Evolutionary conservation across 2,888 invertebrate species (phyloP), one percentile per base, ranked within the genome.

Genomic region (Melanargia galathea): DNA sequence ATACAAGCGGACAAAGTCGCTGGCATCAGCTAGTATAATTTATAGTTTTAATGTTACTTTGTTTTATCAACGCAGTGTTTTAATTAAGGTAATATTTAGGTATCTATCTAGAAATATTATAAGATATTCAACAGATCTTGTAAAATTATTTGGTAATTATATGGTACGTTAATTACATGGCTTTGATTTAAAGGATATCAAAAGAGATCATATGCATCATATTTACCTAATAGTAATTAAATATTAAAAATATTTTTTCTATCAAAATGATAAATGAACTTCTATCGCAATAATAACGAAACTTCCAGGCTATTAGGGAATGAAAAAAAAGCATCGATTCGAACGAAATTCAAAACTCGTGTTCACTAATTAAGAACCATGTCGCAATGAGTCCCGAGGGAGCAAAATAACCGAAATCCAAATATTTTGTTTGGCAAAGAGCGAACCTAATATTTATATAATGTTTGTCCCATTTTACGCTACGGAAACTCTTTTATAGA

Each of bases 311-410:
- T 3, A 20, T 11, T 46, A 5, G 11, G 18, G 5, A 46, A 22
- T 38, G 6, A 1, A 30, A 18, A 30, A 57, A 57, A 46, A 45
- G 22, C 16, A 30, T 26, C 18, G 20, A 13, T 45, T 45, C 16
- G 13, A 33, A 20, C 26, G 26, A 45, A 58, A 43, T 43, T 16
- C 24, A 58, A 58, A 58, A 35, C 33, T 58, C 22, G 48, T 22
- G 45, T 43, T 20, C 22, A 61, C 67, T 65, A 65, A 65, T 65
- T 65, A 63, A 65, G 65, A 40, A 58, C 59, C 63, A 63, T 65
- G 67, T 67, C 63, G 59, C 64, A 59, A 60, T 55, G 54, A 61
- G 40, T 57, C 63, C 58, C 63, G 49, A 26, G 66, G 56, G 62
- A 24, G 48, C 18, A 52, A 51, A 46, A 22, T 13, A 46, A 46